Percentiles rank a stretch among this genome's conserved stretches.
phyloP scores from a whole-genome alignment of 2,113 vertebrate genomes.

The Conger conger region DNA sequence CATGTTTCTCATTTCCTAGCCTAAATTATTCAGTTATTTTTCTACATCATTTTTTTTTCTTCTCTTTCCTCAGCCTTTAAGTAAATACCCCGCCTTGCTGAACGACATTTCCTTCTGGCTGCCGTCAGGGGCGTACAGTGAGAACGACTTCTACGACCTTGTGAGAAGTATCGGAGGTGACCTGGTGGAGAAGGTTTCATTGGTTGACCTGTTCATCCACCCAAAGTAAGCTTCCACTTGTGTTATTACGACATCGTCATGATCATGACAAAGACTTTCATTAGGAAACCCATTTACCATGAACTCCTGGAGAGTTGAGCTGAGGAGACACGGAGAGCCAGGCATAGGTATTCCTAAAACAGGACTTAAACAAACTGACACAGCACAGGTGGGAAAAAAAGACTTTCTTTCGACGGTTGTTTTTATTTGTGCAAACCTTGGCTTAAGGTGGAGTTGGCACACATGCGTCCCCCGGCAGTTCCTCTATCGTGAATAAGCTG shows the following conservation, averaged over 20 bases:
- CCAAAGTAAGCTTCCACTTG: background rate
- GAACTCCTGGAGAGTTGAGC: too few relatives aligned
- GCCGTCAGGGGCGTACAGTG: slow-evolving; percentile 71
- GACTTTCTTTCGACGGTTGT: background rate
- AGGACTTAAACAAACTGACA: too few relatives aligned
- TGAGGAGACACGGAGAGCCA: too few relatives aligned
- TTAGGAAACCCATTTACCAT: too few relatives aligned
- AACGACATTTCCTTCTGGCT: slow-evolving; percentile 98
- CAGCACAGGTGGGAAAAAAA: background rate
- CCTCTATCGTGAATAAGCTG: background rate
- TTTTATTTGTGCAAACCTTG: background rate
- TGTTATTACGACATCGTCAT: too few relatives aligned
- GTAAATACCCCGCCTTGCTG: slow-evolving; percentile 83
- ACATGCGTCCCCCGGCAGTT: too few relatives aligned
- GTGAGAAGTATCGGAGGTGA: slow-evolving; percentile 86
- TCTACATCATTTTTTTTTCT: background rate
- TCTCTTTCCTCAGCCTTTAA: slow-evolving; percentile 73
- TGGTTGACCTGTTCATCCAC: background rate
- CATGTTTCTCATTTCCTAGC: background rate
- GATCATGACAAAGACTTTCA: too few relatives aligned
- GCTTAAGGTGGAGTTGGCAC: too few relatives aligned
- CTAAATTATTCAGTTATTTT: background rate
- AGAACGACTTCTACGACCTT: slow-evolving; percentile 94
- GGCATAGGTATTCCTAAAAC: too few relatives aligned
- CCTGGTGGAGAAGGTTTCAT: slow-evolving; percentile 73